Conservation (phyloP, 2,888 invertebrate species). For the Myopa tessellatipennis region DNA sequence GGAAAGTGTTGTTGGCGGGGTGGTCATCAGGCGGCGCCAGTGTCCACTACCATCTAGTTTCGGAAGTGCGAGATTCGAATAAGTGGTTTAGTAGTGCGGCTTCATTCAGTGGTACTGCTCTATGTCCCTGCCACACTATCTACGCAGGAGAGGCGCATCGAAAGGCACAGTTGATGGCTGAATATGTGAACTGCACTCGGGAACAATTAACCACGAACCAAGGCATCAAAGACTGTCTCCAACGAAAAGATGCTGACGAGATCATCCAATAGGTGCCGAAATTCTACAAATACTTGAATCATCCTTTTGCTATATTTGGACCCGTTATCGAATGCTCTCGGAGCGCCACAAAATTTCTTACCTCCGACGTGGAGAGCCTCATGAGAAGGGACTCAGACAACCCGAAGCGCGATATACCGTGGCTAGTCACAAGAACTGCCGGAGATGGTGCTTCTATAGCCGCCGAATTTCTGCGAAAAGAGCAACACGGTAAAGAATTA, state of each 20-base stretch:
- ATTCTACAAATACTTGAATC: conserved; percentile 70
- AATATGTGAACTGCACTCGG: conserved; percentile 41
- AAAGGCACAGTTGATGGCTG: conserved; percentile 41
- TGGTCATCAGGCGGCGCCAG: conserved; percentile 80
- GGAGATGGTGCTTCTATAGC: conserved; percentile 81
- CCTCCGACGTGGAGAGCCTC: conserved; percentile 73
- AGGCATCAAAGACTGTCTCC: conserved; percentile 75
- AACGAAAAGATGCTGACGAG: conserved; percentile 71
- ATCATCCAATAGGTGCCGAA: conserved; percentile 69
- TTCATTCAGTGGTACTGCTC: conserved; percentile 47
- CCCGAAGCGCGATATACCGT: conserved; percentile 73
- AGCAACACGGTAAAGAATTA: conserved; percentile 57
- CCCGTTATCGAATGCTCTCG: conserved; percentile 73
- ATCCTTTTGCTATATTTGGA: conserved; percentile 78
- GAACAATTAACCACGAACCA: conserved; percentile 45
- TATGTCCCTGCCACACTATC: conserved; percentile 47
- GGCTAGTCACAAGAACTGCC: conserved; percentile 75
- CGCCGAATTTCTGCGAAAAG: conserved; percentile 64
- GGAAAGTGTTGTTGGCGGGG: conserved; percentile 75
- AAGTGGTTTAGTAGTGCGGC: conserved; percentile 44
- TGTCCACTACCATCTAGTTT: conserved; percentile 77
- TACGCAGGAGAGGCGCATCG: conserved; percentile 31
- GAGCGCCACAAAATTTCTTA: conserved; percentile 73
- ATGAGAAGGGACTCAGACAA: conserved; percentile 67
- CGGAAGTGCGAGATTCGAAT: conserved; percentile 69